phyloP scores from a whole-genome alignment of 2,113 vertebrate genomes.

The Chaenogobius annularis region DNA sequence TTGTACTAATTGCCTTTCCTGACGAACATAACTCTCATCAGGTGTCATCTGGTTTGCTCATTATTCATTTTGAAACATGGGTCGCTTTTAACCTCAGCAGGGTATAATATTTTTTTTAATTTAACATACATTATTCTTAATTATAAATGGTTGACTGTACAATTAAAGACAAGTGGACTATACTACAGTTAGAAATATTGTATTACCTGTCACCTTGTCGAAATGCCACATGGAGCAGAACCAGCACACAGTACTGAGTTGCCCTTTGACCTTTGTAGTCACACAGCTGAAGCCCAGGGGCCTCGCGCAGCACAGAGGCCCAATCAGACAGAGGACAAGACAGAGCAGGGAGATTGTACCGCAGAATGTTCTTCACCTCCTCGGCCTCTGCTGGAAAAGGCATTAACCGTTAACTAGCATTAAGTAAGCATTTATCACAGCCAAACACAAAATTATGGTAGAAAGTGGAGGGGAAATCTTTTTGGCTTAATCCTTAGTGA shows the following conservation, averaged over 20 bases:
- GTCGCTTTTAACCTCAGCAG: background rate
- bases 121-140: background rate
- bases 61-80: background rate
- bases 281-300: conserved; percentile 66
- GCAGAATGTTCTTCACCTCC: conserved; percentile 80
- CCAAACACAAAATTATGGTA: conserved; percentile 1
- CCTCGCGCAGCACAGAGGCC: conserved; percentile 79
- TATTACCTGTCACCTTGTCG: conserved; percentile 84
- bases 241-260: conserved; percentile 83
- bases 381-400: conserved; percentile 59
- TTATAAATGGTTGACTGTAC: background rate
- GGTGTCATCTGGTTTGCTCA: background rate
- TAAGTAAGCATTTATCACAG: background rate
- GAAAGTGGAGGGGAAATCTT: background rate
- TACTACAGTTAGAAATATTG: background rate
- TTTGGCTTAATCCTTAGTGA: too few species aligned
- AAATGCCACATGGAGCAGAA: conserved; percentile 82
- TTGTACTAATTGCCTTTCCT: conserved; percentile 1
- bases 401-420: background rate
- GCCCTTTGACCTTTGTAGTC: conserved; percentile 73
- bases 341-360: conserved; percentile 78
- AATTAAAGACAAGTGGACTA: background rate
- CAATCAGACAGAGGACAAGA: conserved; percentile 80
- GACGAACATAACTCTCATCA: background rate
- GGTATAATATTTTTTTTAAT: background rate